These are phyloP conservation scores for Sarcophaga carnaria DNA, from an alignment of 2,888 invertebrate species.

Conservation along the genomic window DNA sequence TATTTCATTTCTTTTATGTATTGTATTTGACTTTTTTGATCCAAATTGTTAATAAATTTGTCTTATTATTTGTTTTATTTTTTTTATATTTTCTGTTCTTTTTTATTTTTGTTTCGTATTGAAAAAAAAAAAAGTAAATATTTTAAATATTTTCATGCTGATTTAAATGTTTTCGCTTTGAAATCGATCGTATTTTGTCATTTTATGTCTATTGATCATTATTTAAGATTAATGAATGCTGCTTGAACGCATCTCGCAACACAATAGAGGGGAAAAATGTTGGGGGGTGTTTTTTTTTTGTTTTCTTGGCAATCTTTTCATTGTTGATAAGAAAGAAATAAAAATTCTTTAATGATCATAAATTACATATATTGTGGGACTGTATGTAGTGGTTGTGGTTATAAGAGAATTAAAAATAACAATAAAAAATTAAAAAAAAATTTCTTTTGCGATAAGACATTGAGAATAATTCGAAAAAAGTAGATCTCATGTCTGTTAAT, in stretches of 20 bases:
- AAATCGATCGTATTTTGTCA: constrained; percentile 70
- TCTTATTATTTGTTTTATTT: constrained; percentile 70
- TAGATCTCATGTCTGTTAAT: too few relatives aligned
- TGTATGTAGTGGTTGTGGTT: neutral
- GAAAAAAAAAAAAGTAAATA: constrained; percentile 15
- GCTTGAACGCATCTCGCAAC: constrained; percentile 21
- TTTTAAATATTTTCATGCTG: constrained; percentile 49
- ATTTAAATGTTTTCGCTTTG: constrained; percentile 50
- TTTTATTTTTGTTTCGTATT: neutral
- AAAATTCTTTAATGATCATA: constrained; percentile 10
- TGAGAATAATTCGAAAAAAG: neutral
- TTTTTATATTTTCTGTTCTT: neutral
- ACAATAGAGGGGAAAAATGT: neutral
- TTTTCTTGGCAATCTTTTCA: constrained; percentile 17
- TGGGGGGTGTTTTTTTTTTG: neutral
- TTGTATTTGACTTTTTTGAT: constrained; percentile 77
- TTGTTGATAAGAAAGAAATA: constrained; percentile 27
- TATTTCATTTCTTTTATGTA: constrained; percentile 45
- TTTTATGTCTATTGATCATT: constrained; percentile 76
- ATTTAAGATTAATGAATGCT: constrained; percentile 76
- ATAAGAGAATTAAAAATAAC: too few relatives aligned
- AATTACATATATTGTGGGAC: constrained; percentile 12
- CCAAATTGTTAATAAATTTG: constrained; percentile 79
- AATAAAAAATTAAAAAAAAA: too few relatives aligned
- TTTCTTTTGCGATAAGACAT: neutral